A percentile compares a stretch with the other conserved stretches of the same genome.
These are phyloP conservation scores for Chymomyza fuscimana DNA, from an alignment of 2,888 invertebrate species.

Conservation along the genomic window DNA sequence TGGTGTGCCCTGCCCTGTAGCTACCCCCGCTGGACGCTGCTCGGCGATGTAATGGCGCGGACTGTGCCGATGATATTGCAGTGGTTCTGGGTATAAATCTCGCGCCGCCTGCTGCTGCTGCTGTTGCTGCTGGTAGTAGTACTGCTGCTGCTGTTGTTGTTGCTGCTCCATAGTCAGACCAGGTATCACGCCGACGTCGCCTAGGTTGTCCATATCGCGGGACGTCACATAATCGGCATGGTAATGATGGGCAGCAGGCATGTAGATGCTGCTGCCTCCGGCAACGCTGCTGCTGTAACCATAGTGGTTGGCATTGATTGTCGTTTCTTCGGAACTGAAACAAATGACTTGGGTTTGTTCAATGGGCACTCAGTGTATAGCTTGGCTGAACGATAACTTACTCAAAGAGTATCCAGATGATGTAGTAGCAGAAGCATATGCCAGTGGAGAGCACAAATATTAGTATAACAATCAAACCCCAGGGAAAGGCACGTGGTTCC, in stretches of 20 bases:
- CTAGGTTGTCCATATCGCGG: constrained; percentile 46
- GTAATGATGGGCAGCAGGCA: constrained; percentile 65
- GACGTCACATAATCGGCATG: constrained; percentile 60
- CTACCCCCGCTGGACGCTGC: constrained; percentile 66
- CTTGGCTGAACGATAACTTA: constrained; percentile 81
- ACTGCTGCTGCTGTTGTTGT: constrained; percentile 23
- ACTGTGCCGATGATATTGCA: constrained; percentile 78
- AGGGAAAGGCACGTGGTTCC: constrained; percentile 88
- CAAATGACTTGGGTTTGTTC: constrained; percentile 76
- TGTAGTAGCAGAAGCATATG: constrained; percentile 93
- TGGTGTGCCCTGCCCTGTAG: constrained; percentile 58
- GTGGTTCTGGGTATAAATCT: constrained; percentile 75
- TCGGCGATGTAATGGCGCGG: constrained; percentile 77
- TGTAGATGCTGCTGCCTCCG: constrained; percentile 63
- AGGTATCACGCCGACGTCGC: constrained; percentile 61
- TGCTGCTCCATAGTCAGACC: constrained; percentile 39
- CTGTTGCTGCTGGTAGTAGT: constrained; percentile 29
- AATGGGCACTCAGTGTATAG: constrained; percentile 42
- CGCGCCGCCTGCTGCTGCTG: constrained; percentile 42
- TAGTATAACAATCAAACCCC: constrained; percentile 88
- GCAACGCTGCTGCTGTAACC: constrained; percentile 23
- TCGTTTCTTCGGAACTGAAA: constrained; percentile 79
- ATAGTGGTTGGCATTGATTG: constrained; percentile 74
- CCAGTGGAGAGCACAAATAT: constrained; percentile 90
- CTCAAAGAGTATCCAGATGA: constrained; percentile 96